phyloP scores from a whole-genome alignment of 2,888 invertebrate species.

The Synergus itoensis region DNA sequence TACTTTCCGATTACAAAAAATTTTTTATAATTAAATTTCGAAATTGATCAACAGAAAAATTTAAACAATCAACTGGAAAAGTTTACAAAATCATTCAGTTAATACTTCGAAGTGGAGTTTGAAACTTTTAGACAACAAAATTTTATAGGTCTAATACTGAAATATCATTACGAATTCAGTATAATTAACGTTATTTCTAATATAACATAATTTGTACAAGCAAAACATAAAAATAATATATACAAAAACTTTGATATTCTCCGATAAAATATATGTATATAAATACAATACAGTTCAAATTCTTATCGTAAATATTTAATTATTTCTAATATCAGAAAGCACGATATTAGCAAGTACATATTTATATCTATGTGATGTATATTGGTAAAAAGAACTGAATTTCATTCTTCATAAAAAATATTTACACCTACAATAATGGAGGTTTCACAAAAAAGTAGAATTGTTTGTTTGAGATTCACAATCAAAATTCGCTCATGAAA shows the following conservation, averaged over 20 bases:
- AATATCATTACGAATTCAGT: background rate
- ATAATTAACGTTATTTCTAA: background rate
- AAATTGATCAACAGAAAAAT: background rate
- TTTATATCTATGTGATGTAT: background rate
- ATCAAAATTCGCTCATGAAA: background rate
- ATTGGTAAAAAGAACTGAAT: background rate
- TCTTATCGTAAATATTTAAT: background rate
- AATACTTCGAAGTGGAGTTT: background rate
- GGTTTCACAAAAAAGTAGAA: background rate
- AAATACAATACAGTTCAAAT: background rate
- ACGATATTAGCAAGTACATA: background rate
- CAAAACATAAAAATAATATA: constrained; percentile 19
- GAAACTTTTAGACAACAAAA: background rate
- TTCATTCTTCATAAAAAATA: background rate
- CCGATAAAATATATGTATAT: background rate
- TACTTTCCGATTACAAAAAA: background rate
- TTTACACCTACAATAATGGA: constrained; percentile 2
- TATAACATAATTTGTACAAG: background rate
- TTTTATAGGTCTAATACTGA: background rate
- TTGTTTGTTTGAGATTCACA: background rate
- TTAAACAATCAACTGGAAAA: background rate
- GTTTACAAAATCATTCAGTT: background rate
- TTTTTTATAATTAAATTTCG: background rate
- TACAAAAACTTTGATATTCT: constrained; percentile 1
- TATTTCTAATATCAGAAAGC: background rate